Percentiles rank a stretch among this genome's conserved stretches.
Conservation (phyloP, 2,797 vertebrate genomes). For the Coracias cyanogaster region DNA sequence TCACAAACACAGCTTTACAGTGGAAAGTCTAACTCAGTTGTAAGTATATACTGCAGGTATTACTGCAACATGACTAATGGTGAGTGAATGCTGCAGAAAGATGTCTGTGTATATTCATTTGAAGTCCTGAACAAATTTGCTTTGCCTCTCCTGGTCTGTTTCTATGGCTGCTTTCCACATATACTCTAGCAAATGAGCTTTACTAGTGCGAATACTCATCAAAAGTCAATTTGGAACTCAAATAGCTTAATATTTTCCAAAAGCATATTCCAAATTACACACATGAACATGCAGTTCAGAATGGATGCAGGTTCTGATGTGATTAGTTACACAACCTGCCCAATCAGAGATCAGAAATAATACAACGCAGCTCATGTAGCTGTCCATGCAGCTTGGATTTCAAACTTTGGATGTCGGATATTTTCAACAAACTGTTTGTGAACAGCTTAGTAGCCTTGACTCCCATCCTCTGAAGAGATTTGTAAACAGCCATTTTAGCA, state of each 20-base stretch:
- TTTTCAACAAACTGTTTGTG: neutral
- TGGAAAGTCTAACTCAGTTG: slow-evolving; percentile 69
- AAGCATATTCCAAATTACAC: slow-evolving; percentile 63
- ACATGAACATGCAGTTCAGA: slow-evolving; percentile 53
- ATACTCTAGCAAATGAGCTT: slow-evolving; percentile 66
- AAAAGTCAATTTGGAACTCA: slow-evolving; percentile 71
- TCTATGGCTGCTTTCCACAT: slow-evolving; percentile 68
- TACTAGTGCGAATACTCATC: slow-evolving; percentile 55
- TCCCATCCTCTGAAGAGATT: neutral
- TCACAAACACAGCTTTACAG: slow-evolving; percentile 56
- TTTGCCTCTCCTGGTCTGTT: slow-evolving; percentile 62
- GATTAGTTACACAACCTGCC: slow-evolving; percentile 49
- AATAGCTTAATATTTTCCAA: slow-evolving; percentile 69
- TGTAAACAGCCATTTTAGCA: neutral
- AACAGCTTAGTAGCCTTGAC: neutral
- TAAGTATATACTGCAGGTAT: slow-evolving; percentile 66
- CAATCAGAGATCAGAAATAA: slow-evolving; percentile 17
- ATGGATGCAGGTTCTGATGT: slow-evolving; percentile 36
- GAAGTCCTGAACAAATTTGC: slow-evolving; percentile 71
- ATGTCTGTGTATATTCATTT: slow-evolving; percentile 63
- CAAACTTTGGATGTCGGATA: neutral
- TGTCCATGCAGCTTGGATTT: neutral
- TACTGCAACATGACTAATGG: slow-evolving; percentile 64
- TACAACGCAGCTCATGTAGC: slow-evolving; percentile 1
- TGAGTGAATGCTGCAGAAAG: slow-evolving; percentile 44